These are phyloP conservation scores for Phallusia fumigata DNA, from an alignment of 23 tunicate species.

Conservation along the genomic window DNA sequence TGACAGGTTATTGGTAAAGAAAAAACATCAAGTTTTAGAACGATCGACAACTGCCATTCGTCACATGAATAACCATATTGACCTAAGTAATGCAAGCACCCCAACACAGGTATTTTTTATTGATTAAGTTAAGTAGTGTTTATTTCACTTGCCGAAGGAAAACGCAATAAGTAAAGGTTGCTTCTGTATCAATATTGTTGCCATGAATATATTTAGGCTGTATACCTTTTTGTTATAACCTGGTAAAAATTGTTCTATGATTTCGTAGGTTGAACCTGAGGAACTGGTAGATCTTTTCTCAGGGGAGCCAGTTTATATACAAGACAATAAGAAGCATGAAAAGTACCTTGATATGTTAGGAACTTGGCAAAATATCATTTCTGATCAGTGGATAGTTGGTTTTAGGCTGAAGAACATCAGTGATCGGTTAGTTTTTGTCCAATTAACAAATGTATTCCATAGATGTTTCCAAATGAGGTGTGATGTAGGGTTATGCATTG, in stretches of 20 bases:
- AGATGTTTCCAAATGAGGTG: no score
- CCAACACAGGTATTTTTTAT: background rate
- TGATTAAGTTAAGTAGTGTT: no score
- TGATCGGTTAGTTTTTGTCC: background rate
- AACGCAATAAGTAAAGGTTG: no score
- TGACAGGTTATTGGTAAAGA: background rate
- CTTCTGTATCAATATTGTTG: no score
- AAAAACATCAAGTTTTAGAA: background rate
- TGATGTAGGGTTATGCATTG: no score
- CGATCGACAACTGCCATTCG: background rate
- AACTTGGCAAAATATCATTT: constrained; percentile 2
- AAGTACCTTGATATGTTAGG: background rate
- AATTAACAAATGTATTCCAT: no score
- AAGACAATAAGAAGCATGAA: background rate
- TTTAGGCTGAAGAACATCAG: background rate
- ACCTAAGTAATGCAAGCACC: background rate
- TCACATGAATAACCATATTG: background rate
- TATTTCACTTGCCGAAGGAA: no score
- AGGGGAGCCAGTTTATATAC: background rate
- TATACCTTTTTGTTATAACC: no score
- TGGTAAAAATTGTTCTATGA: no score
- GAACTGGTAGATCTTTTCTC: constrained; percentile 14
- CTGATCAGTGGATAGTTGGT: constrained; percentile 17
- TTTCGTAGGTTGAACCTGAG: background rate
- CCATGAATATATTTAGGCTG: no score